Base-by-base conservation (phyloP, 2,113 vertebrate species). In the Nanorana parkeri region DNA sequence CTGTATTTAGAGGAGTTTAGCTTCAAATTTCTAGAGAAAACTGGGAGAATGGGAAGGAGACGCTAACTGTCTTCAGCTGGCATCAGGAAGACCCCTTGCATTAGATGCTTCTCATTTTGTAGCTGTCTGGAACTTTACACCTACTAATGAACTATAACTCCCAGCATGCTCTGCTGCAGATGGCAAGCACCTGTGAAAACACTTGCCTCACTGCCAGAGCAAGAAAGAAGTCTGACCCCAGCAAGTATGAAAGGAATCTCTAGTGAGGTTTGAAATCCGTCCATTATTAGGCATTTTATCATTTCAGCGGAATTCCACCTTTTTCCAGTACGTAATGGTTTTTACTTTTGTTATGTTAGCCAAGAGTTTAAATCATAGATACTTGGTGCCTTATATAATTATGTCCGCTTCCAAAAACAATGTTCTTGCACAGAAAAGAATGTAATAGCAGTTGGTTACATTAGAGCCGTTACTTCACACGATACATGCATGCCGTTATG, bases 251-350 rank as follows among this genome's bases (percentile, higher is more conserved):
- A 65, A 20, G 24, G 75, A 65, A 77, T 77, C 61, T 77, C 20
- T 23, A 21, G 69, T 23, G n/a, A 23, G 24, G 56, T 60, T 28
- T 17, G 47, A 36, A 51, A 77, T 51, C 17, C 47, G 58, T 63
- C 58, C 21, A 64, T 24, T 63, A 51, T 77, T 72, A 72, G 19
- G 24, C 17, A 72, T 64, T 36, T 76, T 76, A 47, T 63, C 13
- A 51, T 29, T 36, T 8, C 17, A 54, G 52, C 75, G 41, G 66
- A 65, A 77, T 65, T 28, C 63, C 41, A 65, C 23, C 51, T 21
- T 78, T 63, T 54, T 17, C 61, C 64, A 78, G 65, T 36, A 78
- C 32, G 64, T 36, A 67, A 68, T 66, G 36, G 16, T 66, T 77
- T 65, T 41, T 32, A 26, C 36, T 47, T 26, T 47, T 77, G 15